A percentile compares a stretch with the other conserved stretches of the same genome.
Evolutionary conservation across 1,140 invertebrate species (phyloP).

Genomic region (Calosoma granatense): DNA sequence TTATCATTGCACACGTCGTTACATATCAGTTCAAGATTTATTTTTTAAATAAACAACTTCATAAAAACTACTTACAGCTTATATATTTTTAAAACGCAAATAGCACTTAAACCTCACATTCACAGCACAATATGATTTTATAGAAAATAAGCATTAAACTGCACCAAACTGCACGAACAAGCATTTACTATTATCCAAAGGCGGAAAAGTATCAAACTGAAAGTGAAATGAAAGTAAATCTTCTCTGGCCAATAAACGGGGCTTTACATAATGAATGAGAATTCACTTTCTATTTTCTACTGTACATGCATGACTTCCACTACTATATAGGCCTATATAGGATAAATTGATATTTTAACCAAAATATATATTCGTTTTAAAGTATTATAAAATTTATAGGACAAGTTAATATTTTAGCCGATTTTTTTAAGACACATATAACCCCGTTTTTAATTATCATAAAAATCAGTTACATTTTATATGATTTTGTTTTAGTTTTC

Average conservation of each 20-base stretch:
- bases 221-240: constrained; percentile 7
- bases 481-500: no score
- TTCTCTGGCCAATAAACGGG: background rate
- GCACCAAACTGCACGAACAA: background rate
- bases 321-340: no score
- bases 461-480: no score
- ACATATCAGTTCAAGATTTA: background rate
- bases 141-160: no score
- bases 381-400: no score
- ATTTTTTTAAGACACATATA: no score
- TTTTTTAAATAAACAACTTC: background rate
- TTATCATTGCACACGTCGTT: background rate
- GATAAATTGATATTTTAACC: no score
- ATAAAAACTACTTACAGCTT: background rate
- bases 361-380: no score
- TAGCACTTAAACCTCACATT: background rate
- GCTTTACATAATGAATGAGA: background rate
- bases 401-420: no score
- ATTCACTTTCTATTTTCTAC: background rate
- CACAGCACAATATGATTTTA: no score
- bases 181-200: background rate
- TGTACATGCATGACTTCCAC: no score
- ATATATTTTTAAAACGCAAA: background rate
- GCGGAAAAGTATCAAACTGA: background rate
- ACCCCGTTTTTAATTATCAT: no score